phyloP scores from a whole-genome alignment of 2,888 invertebrate genomes.

The Torymus auratus region DNA sequence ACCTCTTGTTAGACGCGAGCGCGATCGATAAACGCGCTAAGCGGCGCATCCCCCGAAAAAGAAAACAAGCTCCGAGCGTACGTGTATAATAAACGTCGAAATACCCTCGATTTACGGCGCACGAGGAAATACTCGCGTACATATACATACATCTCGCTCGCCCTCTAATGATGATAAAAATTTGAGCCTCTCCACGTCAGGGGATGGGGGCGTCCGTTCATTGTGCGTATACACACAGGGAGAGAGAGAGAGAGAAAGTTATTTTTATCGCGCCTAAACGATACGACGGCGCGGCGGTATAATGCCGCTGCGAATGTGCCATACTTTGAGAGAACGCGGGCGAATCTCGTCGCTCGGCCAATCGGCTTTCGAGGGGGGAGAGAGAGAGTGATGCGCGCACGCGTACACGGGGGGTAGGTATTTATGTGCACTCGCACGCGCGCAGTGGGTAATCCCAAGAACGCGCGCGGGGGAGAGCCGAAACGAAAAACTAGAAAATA shows the following conservation, averaged over 20 bases:
- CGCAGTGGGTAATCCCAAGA: background rate
- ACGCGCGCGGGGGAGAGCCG: background rate
- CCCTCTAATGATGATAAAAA: conserved; percentile 40
- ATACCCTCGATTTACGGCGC: conserved; percentile 2
- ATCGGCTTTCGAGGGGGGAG: background rate
- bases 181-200: conserved; percentile 12
- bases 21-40: conserved; percentile 17
- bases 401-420: background rate
- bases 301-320: conserved; percentile 1
- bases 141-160: background rate
- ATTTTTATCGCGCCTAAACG: conserved; percentile 45
- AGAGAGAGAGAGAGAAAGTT: conserved; percentile 3
- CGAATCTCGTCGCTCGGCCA: conserved; percentile 25
- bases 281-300: background rate
- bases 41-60: background rate
- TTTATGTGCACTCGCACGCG: background rate
- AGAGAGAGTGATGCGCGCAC: background rate
- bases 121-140: background rate
- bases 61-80: background rate
- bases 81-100: background rate
- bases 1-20: too few relatives aligned
- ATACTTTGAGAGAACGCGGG: conserved; percentile 27
- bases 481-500: conserved; percentile 33
- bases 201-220: too few relatives aligned
- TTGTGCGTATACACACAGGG: too few relatives aligned